Base-by-base conservation (phyloP, 2,797 vertebrate genomes). In the Peromyscus attwateri region DNA sequence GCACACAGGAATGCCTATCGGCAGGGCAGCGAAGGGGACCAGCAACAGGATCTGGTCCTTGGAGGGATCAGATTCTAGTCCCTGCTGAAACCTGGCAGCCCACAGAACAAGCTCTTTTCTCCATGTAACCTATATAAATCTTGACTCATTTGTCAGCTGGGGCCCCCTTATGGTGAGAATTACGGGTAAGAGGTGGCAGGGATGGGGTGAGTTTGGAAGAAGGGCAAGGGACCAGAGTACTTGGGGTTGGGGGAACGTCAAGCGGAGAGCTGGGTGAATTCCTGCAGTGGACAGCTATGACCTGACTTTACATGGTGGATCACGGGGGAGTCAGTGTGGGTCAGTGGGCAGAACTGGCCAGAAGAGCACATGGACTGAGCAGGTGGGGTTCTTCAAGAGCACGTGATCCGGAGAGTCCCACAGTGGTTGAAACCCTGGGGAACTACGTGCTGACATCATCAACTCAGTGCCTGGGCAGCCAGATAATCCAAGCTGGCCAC, bases 11-110 rank as follows among this genome's bases (percentile, higher is more conserved):
- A 19, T 2, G 1, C 1, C 57, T 23, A 1, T 7, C 0, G 7
- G 5, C 2, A 8, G 34, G 7, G 5, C 2, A 8, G 34, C 0
- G 4, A 31, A 60, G 43, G 79, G 43, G 49, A 37, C 16, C 52
- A 0, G 16, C 3, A 0, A 55, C 3, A 64, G 1, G 0, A 2
- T 2, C 77, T 3, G 13, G 79, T 62, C 68, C 64, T n/a, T 52
- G 64, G 6, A 82, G 37, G 31, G 84, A 75, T 13, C 0, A 3
- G 68, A 10, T 64, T 55, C n/a, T 40, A 3, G 64, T 43, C 16
- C 64, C 79, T 37, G 0, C 13, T 29, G 31, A 55, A 55, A 55
- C 52, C 52, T 6, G 21, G 43, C 16, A 1, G 0, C 6, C 29
- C n/a, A 21, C 13, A 73, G 66, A 55, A 46, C 12, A 40, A 62